A percentile compares a stretch with the other conserved stretches of the same genome.
phyloP scores from a whole-genome alignment of 1,140 invertebrate genomes.

The Stenopsyche tienmushanensis region DNA sequence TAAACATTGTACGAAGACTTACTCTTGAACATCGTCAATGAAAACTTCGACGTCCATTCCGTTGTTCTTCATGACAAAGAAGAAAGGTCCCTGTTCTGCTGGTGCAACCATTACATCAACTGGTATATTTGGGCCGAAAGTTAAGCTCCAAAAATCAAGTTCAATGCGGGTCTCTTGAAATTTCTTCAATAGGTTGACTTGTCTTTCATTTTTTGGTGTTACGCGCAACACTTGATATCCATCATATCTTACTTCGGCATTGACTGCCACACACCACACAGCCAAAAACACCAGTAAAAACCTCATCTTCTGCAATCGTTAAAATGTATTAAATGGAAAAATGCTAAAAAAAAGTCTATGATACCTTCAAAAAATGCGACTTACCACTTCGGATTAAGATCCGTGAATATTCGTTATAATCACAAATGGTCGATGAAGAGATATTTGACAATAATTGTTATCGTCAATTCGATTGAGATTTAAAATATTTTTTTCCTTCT shows the following conservation, averaged over 20 bases:
- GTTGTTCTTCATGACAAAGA: slow-evolving; percentile 31
- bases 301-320: slow-evolving; percentile 5
- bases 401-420: too few relatives aligned
- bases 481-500: too few relatives aligned
- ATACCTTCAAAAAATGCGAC: not conserved
- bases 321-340: not conserved
- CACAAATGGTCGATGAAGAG: too few relatives aligned
- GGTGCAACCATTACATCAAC: slow-evolving; percentile 49
- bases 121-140: slow-evolving; percentile 18
- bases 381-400: too few relatives aligned
- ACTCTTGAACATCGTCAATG: slow-evolving; percentile 47
- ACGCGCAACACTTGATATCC: slow-evolving; percentile 33
- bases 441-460: too few relatives aligned
- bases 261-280: not conserved
- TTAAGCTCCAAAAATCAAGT: slow-evolving; percentile 38
- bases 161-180: slow-evolving; percentile 12
- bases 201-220: slow-evolving; percentile 19
- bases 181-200: slow-evolving; percentile 12
- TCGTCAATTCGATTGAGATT: too few relatives aligned
- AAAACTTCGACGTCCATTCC: slow-evolving; percentile 42
- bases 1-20: too few relatives aligned
- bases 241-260: slow-evolving; percentile 8
- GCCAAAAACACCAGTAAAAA: slow-evolving; percentile 12
- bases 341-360: not conserved
- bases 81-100: slow-evolving; percentile 41